Percentiles rank a stretch among this genome's conserved stretches.
Evolutionary conservation across 2,797 vertebrate species (phyloP).

Genomic region (Sciurus carolinensis): DNA sequence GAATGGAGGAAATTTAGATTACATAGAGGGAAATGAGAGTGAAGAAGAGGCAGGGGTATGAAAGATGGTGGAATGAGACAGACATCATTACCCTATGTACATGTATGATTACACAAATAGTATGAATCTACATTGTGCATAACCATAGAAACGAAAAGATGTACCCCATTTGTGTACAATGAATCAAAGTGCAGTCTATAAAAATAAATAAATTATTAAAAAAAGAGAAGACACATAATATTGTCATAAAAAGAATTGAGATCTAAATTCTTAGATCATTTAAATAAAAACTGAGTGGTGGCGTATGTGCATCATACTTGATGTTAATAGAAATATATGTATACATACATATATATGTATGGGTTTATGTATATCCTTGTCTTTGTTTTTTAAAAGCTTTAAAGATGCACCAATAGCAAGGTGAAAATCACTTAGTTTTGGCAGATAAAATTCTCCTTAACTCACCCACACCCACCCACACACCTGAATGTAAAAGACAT

Average conservation of each 20-base stretch:
- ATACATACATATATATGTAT: too few relatives aligned
- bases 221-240: neutral
- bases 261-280: conserved; percentile 7
- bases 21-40: too few relatives aligned
- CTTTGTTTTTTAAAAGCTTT: neutral
- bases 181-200: too few relatives aligned
- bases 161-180: too few relatives aligned
- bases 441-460: neutral
- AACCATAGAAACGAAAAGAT: too few relatives aligned
- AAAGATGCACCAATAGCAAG: neutral
- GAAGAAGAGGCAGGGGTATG: too few relatives aligned
- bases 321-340: neutral
- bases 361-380: neutral
- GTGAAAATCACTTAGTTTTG: neutral
- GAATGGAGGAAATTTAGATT: too few relatives aligned
- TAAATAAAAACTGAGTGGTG: neutral
- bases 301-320: neutral
- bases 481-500: neutral
- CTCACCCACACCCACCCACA: neutral
- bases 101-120: too few relatives aligned
- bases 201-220: too few relatives aligned
- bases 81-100: too few relatives aligned
- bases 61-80: too few relatives aligned
- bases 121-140: too few relatives aligned
- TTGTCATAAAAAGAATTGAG: neutral